Evolutionary conservation across 2,113 vertebrate species (phyloP).

Genomic region (Pterocles orientalis): DNA sequence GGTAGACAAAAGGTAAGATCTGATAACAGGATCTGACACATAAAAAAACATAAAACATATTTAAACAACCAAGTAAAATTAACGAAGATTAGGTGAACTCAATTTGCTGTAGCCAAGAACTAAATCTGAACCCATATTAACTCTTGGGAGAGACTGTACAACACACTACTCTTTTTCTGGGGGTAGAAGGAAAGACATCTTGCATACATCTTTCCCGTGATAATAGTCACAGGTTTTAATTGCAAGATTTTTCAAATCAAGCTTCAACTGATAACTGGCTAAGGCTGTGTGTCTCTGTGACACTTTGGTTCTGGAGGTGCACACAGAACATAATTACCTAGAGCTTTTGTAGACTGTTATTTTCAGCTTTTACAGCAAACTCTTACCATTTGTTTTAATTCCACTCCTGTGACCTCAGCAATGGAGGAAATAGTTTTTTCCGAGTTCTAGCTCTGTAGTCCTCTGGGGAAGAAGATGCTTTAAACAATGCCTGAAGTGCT

Average conservation of each 20-base stretch:
- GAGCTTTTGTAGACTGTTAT: not conserved
- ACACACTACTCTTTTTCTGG: not conserved
- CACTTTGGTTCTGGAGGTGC: not conserved
- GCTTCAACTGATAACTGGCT: not conserved
- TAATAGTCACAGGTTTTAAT: not conserved
- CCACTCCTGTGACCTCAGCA: not conserved
- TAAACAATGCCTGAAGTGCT: not conserved
- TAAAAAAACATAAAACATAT: not conserved
- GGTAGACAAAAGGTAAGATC: not conserved
- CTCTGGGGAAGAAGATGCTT: not conserved
- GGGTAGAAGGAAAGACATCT: not conserved
- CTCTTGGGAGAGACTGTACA: not conserved
- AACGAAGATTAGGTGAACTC: not conserved
- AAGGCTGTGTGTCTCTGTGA: not conserved
- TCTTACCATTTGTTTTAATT: slow-evolving; percentile 9
- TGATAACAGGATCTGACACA: not conserved
- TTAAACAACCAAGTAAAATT: not conserved
- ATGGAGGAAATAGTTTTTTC: not conserved
- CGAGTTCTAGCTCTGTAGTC: not conserved
- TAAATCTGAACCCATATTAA: not conserved
- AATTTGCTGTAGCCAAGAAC: not conserved
- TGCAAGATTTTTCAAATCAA: not conserved
- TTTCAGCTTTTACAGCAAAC: not conserved
- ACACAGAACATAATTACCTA: not conserved
- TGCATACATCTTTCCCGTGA: not conserved